Base-by-base conservation (phyloP, 2,797 vertebrate genomes). In the Erithacus rubecula region DNA sequence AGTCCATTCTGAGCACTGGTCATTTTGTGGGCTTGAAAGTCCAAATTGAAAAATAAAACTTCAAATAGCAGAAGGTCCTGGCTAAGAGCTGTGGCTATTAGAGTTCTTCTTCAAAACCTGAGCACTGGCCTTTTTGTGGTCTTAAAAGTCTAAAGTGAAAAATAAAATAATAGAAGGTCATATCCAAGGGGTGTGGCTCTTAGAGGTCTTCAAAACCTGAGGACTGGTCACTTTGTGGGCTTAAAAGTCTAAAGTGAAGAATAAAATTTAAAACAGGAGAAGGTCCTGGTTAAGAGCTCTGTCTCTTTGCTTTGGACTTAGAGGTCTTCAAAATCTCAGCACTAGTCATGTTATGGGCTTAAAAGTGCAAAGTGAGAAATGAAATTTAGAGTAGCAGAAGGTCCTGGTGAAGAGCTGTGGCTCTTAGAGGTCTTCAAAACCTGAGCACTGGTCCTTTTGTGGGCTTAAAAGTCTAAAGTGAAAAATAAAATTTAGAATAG, bases 1-100 rank as follows among this genome's bases (percentile, higher is more conserved):
- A 9, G 0, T 36, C 59, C 2, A 0, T 75, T 68, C 46, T 60
- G 65, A 82, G 8, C 10, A 43, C 30, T 65, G 37, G 27, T 11
- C 37, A 12, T 52, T 80, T 52, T 49, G 8, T 83, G 71, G 17
- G 13, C 26, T 67, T n/a, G 14, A 11, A 81, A 63, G 19, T 41
- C 15, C 27, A 37, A 24, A 27, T 15, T 17, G 49, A 17, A 51
- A 51, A 51, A 11, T 51, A 11, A 51, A 51, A 51, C 4, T 51
- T 51, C 10, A 80, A 49, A 2, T 2, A 56, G 10, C 16, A 37
- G 19, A 39, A 3, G 3, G 6, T 60, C 13, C 23, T 20, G 8
- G 51, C 62, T 7, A 36, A 19, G 32, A 63, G 11, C 22, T 65
- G 62, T 43, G 17, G 20, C 15, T 34, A 4, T 65, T 60, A 51